phyloP scores from a whole-genome alignment of 1,140 invertebrate species.

The Parapsyche elsis region DNA sequence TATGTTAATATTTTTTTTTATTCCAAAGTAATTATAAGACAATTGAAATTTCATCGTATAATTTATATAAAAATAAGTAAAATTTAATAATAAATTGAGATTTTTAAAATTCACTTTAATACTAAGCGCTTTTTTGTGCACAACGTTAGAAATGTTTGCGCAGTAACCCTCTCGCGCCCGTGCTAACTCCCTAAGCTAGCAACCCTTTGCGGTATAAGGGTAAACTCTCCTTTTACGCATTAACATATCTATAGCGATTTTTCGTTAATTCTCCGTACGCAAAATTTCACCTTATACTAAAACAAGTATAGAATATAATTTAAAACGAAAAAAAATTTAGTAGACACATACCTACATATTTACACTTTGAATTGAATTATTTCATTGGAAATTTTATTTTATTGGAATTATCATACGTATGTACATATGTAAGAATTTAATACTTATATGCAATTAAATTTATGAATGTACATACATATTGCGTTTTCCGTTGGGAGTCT shows the following conservation, averaged over 20 bases:
- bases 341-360: not conserved
- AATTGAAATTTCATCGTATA: not conserved
- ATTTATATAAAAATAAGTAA: not conserved
- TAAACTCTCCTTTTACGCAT: constrained; percentile 39
- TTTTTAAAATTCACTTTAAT: constrained; percentile 7
- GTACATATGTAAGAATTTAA: no score
- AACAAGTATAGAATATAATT: not conserved
- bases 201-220: constrained; percentile 40
- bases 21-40: no score
- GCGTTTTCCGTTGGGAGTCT: not conserved
- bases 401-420: no score
- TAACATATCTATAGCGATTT: constrained; percentile 41
- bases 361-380: not conserved
- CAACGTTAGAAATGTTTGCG: constrained; percentile 26
- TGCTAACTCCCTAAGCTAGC: constrained; percentile 19
- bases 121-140: not conserved
- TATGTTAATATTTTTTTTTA: no score
- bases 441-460: not conserved
- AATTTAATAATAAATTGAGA: constrained; percentile 1
- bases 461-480: not conserved
- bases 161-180: not conserved
- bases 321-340: not conserved
- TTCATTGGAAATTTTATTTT: not conserved
- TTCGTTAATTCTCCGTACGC: constrained; percentile 45
- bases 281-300: constrained; percentile 20